Base-by-base conservation (phyloP, 1,140 invertebrate species). In the Calephelis virginiensis region DNA sequence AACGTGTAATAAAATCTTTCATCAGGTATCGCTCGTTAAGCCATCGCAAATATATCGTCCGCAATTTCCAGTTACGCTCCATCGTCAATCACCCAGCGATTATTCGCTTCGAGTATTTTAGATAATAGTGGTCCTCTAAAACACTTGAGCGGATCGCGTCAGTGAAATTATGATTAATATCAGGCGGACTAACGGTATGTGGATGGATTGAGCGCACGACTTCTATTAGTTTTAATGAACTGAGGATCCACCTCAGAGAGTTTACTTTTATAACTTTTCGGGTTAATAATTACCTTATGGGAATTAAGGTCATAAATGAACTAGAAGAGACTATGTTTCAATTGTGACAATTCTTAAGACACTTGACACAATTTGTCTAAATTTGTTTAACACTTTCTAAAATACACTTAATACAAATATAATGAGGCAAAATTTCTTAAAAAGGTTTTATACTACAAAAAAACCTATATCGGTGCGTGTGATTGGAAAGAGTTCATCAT, bases 131-230 rank as follows among this genome's bases (percentile, higher is more conserved):
- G 74, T 78, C 78, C 77, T 86, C 80, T 82, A 83, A 85, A 85
- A 89, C 82, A 87, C 83, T 88, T 78, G 83, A 85, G 72, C 79
- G 83, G 81, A 73, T 79, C 79, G 77, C 81, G 83, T 89, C 86
- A 83, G 69, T 82, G 75, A 78, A 83, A 89, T 90, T 86, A 89
- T 89, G 86, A 89, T 89, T 89, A 88, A 89, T 89, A 89, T 86
- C 83, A 77, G 66, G 72, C 73, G 73, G 73, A 72, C 77, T 88
- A 85, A 86, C 84, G 81, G 82, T 82, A 63, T 71, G 69, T 71
- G 50, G 50, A 53, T 53, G 63, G 72, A 71, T 73, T 75, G 70
- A 69, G 69, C 60, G 64, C 69, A 70, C 72, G 74, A 74, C 63
- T 76, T 70, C 68, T 70, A 53, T 64, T 43, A 61, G 46, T 64